A percentile compares a stretch with the other conserved stretches of the same genome.
Conservation (phyloP, 1,140 invertebrate species). For the Tetragnatha versicolor region DNA sequence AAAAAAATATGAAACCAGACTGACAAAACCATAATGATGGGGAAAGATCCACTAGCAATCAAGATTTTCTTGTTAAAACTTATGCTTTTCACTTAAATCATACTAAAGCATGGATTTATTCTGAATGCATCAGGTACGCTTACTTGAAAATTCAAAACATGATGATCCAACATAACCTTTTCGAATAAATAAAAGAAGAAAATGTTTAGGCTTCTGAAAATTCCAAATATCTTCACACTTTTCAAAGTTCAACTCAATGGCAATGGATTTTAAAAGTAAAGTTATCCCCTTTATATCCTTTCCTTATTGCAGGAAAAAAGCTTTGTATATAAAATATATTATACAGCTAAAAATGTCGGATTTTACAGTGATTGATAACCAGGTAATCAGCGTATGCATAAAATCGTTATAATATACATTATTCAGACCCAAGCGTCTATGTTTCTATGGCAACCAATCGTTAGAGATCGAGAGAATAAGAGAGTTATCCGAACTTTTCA, state of each 20-base stretch:
- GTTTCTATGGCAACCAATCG: slow-evolving; percentile 48
- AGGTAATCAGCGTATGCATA: slow-evolving; percentile 51
- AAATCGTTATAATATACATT: slow-evolving; percentile 55
- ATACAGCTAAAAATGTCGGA: slow-evolving; percentile 45
- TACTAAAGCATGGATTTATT: too few species aligned
- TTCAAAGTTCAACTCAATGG: slow-evolving; percentile 19
- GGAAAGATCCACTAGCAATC: too few species aligned
- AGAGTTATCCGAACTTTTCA: slow-evolving; percentile 51
- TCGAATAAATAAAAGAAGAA: too few species aligned
- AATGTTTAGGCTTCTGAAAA: too few species aligned
- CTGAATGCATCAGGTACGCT: too few species aligned
- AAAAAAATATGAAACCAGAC: too few species aligned
- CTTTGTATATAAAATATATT: slow-evolving; percentile 50
- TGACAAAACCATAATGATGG: too few species aligned
- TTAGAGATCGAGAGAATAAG: slow-evolving; percentile 51
- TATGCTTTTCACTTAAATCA: too few species aligned
- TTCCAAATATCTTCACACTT: not conserved
- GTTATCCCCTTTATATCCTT: slow-evolving; percentile 32
- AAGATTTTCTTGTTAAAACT: too few species aligned
- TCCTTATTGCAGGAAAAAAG: slow-evolving; percentile 32
- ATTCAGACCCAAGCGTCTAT: slow-evolving; percentile 46
- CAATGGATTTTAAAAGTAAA: slow-evolving; percentile 21
- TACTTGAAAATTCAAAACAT: too few species aligned
- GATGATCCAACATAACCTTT: too few species aligned
- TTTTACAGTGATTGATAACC: slow-evolving; percentile 53